Base-by-base conservation (phyloP, 1,140 invertebrate species). In the Diorhabda sublineata region DNA sequence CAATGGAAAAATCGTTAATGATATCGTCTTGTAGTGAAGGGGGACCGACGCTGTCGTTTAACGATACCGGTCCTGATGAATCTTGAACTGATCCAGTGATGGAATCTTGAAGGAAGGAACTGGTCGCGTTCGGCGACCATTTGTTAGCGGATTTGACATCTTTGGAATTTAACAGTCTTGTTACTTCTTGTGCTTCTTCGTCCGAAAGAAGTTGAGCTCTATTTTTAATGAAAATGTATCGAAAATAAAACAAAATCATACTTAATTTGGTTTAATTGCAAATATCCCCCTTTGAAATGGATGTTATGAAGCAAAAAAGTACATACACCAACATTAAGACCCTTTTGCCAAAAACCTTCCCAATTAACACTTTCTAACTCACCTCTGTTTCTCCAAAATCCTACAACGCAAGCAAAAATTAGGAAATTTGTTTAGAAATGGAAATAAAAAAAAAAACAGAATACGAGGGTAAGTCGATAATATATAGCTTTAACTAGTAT, bases 181-280 rank as follows among this genome's bases (percentile, higher is more conserved):
- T 89, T 71, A 93, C 91, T 86, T 94, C 91, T 80, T 92, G 90
- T 64, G 92, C 91, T 83, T 94, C 92, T 83, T 94, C 92, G 79
- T 94, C 92, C 58, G 91, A 92, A 75, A 93, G 83, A 75, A 93
- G 81, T 80, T 92, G 90, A 86, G 91, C 26, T 65, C 73, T 74
- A 47, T 88, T 59, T 42, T 60, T 41, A 57, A 57, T 57, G 8
- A 26, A 66, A 42, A 56, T 4, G 56, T 61, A 61, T 61, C 42
- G 26, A 26, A 61, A 43, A 26, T 26, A 26, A 26, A 26, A 26
- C 26, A 26, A 26, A 26, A 26, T 26, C 26, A 26, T 26, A 26
- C 1, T 26, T 26, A 26, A 26, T 26, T 26, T 26, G 26, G 26
- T 26, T 26, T 26, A 26, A 26, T 26, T 26, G 26, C 26, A 26